These are phyloP conservation scores for Bagarius yarrelli DNA, from an alignment of 2,113 vertebrate genomes.

Conservation along the genomic window DNA sequence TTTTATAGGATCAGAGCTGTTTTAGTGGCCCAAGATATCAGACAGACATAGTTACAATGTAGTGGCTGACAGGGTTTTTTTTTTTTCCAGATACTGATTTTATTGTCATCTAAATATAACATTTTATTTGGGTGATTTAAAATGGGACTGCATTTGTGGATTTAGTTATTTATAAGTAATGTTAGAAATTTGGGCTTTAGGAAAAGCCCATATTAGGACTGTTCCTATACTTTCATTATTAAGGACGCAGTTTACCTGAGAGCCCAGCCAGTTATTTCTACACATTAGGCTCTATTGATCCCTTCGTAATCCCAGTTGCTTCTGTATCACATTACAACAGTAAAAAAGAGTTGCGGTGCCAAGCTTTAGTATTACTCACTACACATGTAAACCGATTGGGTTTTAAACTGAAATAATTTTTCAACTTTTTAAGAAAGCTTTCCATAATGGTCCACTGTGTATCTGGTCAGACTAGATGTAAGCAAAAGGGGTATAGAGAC, in stretches of 20 bases:
- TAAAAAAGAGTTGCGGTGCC: background rate
- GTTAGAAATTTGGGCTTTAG: background rate
- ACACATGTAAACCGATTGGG: background rate
- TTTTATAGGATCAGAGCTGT: no score
- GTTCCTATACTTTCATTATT: background rate
- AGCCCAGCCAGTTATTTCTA: constrained; percentile 27
- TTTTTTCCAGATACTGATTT: background rate
- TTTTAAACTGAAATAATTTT: background rate
- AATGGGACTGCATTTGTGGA: background rate
- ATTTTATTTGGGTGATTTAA: background rate
- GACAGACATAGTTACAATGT: no score
- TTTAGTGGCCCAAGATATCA: no score
- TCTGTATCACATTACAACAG: background rate
- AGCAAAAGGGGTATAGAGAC: no score
- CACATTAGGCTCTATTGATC: constrained; percentile 22
- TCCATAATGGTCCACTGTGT: background rate
- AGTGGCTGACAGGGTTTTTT: no score
- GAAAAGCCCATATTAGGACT: background rate
- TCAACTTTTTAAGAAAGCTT: background rate
- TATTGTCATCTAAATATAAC: background rate
- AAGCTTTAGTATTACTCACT: background rate
- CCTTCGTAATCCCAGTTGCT: constrained; percentile 39
- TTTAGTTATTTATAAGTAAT: background rate
- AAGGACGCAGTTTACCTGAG: constrained; percentile 20
- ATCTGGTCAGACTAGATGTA: no score